Evolutionary conservation across 2,797 vertebrate genomes (phyloP).

Genomic region (Hemibagrus guttatus): DNA sequence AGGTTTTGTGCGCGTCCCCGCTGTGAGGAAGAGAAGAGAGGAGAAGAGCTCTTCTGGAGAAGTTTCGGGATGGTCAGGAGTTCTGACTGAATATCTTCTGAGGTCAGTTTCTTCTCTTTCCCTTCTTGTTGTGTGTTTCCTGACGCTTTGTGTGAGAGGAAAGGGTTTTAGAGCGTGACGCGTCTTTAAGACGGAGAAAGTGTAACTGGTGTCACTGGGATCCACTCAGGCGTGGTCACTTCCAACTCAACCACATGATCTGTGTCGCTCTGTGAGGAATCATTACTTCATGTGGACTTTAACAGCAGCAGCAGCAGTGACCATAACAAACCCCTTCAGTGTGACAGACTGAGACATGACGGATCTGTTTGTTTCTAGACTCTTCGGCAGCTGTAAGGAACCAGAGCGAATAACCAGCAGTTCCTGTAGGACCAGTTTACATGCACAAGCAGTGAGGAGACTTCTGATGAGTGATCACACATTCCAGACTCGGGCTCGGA

Average conservation of each 20-base stretch:
- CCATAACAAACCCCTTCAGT: background rate
- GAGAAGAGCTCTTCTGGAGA: background rate
- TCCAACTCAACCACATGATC: background rate
- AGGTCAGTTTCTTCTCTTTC: background rate
- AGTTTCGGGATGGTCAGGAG: background rate
- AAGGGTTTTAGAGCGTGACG: background rate
- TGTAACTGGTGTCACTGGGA: background rate
- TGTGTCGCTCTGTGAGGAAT: background rate
- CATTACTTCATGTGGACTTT: background rate
- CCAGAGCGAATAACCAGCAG: slow-evolving; percentile 7
- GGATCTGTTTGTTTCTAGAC: background rate
- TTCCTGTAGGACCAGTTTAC: slow-evolving; percentile 44
- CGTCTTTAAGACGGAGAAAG: background rate
- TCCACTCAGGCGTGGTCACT: background rate
- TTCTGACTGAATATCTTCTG: background rate
- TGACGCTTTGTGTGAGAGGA: background rate
- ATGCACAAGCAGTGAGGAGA: background rate
- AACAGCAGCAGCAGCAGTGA: background rate
- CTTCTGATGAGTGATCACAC: background rate
- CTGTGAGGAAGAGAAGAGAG: background rate
- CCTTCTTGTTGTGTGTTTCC: background rate
- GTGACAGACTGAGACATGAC: background rate
- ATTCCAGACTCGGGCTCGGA: background rate
- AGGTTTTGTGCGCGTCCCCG: slow-evolving; percentile 17
- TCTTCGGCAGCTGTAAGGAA: background rate